Conservation (phyloP, 1,140 invertebrate species). For the Solenopsis invicta region DNA sequence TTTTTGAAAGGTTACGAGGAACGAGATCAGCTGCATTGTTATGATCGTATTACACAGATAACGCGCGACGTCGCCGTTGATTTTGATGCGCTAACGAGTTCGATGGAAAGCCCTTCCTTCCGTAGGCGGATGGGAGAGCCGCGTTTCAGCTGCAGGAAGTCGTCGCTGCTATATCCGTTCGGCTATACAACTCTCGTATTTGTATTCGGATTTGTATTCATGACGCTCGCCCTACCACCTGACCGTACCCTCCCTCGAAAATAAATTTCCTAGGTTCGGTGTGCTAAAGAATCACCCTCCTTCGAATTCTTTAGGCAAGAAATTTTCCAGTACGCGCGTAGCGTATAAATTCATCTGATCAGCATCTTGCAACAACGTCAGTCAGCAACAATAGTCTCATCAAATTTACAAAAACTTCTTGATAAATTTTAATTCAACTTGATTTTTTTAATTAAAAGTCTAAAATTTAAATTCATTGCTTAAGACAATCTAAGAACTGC, state of each 20-base stretch:
- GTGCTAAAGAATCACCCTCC: neutral
- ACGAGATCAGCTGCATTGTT: conserved; percentile 4
- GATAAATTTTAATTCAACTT: neutral
- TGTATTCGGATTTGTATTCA: conserved; percentile 57
- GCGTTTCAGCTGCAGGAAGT: conserved; percentile 35
- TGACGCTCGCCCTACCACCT: conserved; percentile 5
- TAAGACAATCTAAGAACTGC: neutral
- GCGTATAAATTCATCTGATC: conserved; percentile 32
- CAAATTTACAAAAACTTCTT: neutral
- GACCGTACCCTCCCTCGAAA: neutral
- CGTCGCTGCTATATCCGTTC: conserved; percentile 42
- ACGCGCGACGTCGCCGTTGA: conserved; percentile 10
- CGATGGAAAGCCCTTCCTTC: conserved; percentile 55
- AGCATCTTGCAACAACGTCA: neutral
- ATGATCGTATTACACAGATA: conserved; percentile 37
- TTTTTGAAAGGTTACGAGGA: neutral
- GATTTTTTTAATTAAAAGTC: neutral
- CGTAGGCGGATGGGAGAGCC: conserved; percentile 34
- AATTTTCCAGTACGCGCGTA: conserved; percentile 17
- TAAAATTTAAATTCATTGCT: neutral
- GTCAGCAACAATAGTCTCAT: neutral
- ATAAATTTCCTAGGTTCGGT: conserved; percentile 25
- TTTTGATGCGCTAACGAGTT: conserved; percentile 41
- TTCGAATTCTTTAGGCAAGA: conserved; percentile 2
- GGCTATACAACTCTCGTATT: conserved; percentile 39